Evolutionary conservation across 2,888 invertebrate species (phyloP), one percentile per base, ranked within the genome.

Genomic region (Camptogramma bilineatum): DNA sequence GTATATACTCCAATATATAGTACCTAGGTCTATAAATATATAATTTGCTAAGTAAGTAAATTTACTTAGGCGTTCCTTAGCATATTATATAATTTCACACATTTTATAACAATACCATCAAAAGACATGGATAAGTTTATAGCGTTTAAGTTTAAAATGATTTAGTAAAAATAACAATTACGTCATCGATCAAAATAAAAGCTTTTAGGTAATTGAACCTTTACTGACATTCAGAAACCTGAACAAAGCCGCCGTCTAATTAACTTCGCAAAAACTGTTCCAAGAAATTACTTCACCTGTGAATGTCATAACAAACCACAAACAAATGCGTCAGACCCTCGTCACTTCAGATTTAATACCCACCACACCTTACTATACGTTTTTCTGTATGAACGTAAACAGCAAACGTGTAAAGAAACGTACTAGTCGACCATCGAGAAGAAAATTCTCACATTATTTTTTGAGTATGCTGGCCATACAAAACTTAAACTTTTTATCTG

Each of bases 201-300:
- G 17, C 42, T 51, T 42, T 17, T 44, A 61, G 53, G 47, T 44
- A 42, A 48, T 50, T 34, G 50, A 53, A 44, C 48, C 31, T 58
- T 44, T 16, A 28, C 17, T 62, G 56, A 52, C 62, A 62, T 62
- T 62, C 39, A 62, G 47, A 56, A 54, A 39, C 62, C 46, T 52
- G 31, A 51, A 42, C 52, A 62, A 62, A 52, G 10, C 54, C 8
- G 9, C 28, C 55, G 62, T 8, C 34, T 52, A 63, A 63, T 57
- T 56, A 39, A 52, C 48, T 52, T 64, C 7, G 56, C 56, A 56
- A 61, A 66, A 58, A 54, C 44, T 21, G 17, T 66, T 66, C 65
- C 50, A 51, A 62, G 62, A 65, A 65, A 66, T 58, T 19, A 28
- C 50, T 48, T 66, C 54, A 58, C 66, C 58, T 62, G 62, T 66